A percentile compares a stretch with the other conserved stretches of the same genome.
Evolutionary conservation across 2,888 invertebrate genomes (phyloP).

Genomic region (Diarsia rubi): DNA sequence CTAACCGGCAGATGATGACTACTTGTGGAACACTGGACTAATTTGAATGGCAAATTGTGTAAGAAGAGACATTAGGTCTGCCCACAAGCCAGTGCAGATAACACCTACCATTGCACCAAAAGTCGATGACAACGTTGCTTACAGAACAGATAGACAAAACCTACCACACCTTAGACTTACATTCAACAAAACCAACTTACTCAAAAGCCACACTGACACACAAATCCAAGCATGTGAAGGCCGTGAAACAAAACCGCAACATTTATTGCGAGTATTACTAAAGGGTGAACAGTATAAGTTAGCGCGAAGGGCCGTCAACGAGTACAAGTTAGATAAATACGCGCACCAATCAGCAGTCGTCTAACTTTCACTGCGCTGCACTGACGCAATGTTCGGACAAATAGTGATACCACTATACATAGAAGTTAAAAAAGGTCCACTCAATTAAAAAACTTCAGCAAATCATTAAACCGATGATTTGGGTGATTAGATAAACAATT

Average conservation of each 20-base stretch:
- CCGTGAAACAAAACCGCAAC: constrained; percentile 32
- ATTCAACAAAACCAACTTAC: constrained; percentile 15
- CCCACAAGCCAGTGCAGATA: not conserved
- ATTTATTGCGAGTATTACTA: constrained; percentile 30
- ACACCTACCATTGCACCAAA: not conserved
- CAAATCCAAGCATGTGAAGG: constrained; percentile 41
- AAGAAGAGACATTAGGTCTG: not conserved
- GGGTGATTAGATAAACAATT: not conserved
- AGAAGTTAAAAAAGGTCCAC: constrained; percentile 31
- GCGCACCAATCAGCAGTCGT: constrained; percentile 69
- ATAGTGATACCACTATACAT: constrained; percentile 16
- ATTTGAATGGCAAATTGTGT: not conserved
- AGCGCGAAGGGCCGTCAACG: constrained; percentile 68
- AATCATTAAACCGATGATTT: not conserved
- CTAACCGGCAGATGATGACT: not conserved
- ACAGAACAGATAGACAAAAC: not conserved
- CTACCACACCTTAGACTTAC: not conserved
- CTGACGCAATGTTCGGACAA: constrained; percentile 69
- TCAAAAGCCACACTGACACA: constrained; percentile 15
- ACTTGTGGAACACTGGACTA: not conserved
- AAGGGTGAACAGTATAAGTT: constrained; percentile 58
- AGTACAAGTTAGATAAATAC: constrained; percentile 64
- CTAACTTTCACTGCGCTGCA: constrained; percentile 76
- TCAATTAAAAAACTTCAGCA: not conserved
- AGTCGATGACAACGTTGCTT: not conserved